A percentile compares a stretch with the other conserved stretches of the same genome.
phyloP scores from a whole-genome alignment of 2,888 invertebrate genomes.

The Hyppa rectilinea region DNA sequence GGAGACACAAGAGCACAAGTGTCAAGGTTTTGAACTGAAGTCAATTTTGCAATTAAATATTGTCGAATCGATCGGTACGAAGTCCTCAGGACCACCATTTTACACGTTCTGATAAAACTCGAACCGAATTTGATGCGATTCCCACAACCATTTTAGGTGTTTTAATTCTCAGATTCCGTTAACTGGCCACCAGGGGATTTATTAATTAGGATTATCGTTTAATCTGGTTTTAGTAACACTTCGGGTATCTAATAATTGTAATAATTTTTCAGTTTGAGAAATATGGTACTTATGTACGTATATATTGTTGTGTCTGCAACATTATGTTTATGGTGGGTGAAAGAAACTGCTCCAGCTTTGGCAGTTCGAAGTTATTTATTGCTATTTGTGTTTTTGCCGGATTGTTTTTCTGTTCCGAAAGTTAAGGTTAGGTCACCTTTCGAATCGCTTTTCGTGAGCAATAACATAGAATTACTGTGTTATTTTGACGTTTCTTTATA shows the following conservation, averaged over 20 bases:
- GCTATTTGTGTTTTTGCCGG: conserved; percentile 61
- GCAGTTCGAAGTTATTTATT: conserved; percentile 67
- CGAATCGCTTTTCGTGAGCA: conserved; percentile 30
- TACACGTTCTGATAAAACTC: neutral
- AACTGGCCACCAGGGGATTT: conserved; percentile 9
- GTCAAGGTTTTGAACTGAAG: conserved; percentile 13
- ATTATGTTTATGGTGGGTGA: conserved; percentile 53
- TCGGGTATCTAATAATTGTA: conserved; percentile 8
- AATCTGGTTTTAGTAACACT: conserved; percentile 44
- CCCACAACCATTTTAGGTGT: conserved; percentile 18
- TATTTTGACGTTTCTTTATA: conserved; percentile 37
- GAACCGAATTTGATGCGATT: conserved; percentile 7
- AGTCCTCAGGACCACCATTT: neutral
- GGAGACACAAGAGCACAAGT: conserved; percentile 16
- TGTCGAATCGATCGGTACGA: neutral
- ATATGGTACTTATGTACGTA: conserved; percentile 11
- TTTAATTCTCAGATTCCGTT: conserved; percentile 21
- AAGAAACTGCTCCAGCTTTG: conserved; percentile 60
- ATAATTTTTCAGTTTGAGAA: conserved; percentile 12
- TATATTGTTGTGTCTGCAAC: conserved; percentile 64
- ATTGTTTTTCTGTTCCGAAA: conserved; percentile 56
- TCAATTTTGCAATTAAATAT: conserved; percentile 12
- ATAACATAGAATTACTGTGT: conserved; percentile 33
- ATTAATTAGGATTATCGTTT: conserved; percentile 37
- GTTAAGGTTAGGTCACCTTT: conserved; percentile 53